Percentiles rank a stretch among this genome's conserved stretches.
phyloP scores from a whole-genome alignment of 2,113 vertebrate genomes.

The Speoplatyrhinus poulsoni region DNA sequence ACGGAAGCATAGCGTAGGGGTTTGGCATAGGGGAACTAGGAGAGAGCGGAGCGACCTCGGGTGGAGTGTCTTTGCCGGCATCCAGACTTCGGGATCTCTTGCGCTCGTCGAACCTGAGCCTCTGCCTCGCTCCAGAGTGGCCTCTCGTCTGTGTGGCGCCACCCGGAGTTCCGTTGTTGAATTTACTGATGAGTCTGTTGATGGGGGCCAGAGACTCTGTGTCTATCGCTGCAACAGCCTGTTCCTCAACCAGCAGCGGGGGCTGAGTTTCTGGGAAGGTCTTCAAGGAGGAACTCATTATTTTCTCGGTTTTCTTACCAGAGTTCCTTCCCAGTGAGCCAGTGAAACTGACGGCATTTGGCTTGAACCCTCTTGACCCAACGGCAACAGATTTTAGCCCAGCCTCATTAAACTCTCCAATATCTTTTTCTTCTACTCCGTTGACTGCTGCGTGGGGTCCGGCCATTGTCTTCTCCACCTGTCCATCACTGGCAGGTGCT shows the following conservation, averaged over 20 bases:
- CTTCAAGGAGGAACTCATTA: not conserved
- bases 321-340: constrained; percentile 20
- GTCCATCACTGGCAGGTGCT: constrained; percentile 19
- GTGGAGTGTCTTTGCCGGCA: constrained; percentile 41
- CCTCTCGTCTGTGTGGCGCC: constrained; percentile 67
- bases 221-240: constrained; percentile 71
- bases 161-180: constrained; percentile 69
- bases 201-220: constrained; percentile 87
- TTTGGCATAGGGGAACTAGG: constrained; percentile 54
- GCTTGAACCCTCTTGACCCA: constrained; percentile 27
- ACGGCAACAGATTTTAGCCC: constrained; percentile 62
- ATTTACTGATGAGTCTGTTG: constrained; percentile 89
- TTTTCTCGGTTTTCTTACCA: not conserved
- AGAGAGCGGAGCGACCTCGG: constrained; percentile 20
- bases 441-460: constrained; percentile 22
- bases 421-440: constrained; percentile 27
- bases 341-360: constrained; percentile 30
- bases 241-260: not conserved
- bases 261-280: constrained; percentile 35
- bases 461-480: constrained; percentile 22
- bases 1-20: constrained; percentile 49
- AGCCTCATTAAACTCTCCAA: constrained; percentile 64
- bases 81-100: constrained; percentile 86
- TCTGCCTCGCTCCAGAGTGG: constrained; percentile 62
- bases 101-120: constrained; percentile 71